These are phyloP conservation scores for Caerostris darwini DNA, from an alignment of 1,140 invertebrate genomes.

Conservation along the genomic window DNA sequence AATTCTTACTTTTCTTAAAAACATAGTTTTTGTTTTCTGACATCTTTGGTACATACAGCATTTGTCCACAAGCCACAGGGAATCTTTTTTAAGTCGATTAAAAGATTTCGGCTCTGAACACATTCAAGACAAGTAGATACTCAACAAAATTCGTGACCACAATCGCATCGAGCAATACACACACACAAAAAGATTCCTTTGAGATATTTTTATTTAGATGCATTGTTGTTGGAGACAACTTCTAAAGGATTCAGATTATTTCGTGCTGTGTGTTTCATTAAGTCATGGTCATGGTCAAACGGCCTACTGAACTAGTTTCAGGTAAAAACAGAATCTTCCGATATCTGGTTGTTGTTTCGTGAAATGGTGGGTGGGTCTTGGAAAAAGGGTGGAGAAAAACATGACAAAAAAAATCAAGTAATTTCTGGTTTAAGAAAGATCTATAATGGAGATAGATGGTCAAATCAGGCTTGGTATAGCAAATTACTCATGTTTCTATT, in stretches of 20 bases:
- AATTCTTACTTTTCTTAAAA: not conserved
- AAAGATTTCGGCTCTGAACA: not conserved
- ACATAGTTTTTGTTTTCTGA: not conserved
- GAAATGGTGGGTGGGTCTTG: not conserved
- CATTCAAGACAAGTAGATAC: not conserved
- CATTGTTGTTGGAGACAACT: not conserved
- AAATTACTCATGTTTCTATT: not conserved
- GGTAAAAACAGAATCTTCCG: not conserved
- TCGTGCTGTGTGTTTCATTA: constrained; percentile 21
- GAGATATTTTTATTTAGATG: not conserved
- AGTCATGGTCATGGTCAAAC: constrained; percentile 36
- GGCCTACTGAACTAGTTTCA: constrained; percentile 44
- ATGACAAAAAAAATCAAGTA: not conserved
- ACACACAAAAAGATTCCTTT: not conserved
- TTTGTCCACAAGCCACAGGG: not conserved
- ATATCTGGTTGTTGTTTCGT: not conserved
- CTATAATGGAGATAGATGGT: not conserved
- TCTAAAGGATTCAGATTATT: constrained; percentile 26
- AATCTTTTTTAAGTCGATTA: not conserved
- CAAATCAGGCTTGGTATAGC: not conserved
- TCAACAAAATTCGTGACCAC: not conserved
- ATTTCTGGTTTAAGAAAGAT: not conserved
- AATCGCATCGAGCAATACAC: no score
- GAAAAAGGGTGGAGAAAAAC: not conserved
- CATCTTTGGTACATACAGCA: not conserved